phyloP scores from a whole-genome alignment of 2,888 invertebrate genomes.

The Epinotia demarniana region DNA sequence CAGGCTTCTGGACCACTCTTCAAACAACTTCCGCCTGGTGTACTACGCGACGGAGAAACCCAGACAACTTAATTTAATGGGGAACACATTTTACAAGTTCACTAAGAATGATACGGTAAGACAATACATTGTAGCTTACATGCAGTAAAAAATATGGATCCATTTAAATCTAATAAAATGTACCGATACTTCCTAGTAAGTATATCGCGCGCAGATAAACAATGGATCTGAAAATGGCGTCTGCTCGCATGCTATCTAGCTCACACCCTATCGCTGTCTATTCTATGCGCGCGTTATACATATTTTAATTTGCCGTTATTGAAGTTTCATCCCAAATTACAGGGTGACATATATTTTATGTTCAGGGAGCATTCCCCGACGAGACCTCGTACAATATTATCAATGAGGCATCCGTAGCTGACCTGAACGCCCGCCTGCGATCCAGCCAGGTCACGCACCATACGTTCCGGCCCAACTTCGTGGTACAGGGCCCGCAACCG shows the following conservation, averaged over 20 bases:
- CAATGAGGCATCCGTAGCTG: constrained; percentile 82
- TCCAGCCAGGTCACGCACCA: constrained; percentile 66
- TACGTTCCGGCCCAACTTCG: constrained; percentile 86
- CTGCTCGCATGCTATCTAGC: too few relatives aligned
- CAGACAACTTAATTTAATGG: constrained; percentile 26
- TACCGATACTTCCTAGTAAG: too few relatives aligned
- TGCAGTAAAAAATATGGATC: too few relatives aligned
- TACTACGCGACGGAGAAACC: constrained; percentile 69
- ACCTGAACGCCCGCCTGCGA: constrained; percentile 81
- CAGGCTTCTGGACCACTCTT: constrained; percentile 69
- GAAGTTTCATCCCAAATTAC: too few relatives aligned
- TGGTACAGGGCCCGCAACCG: constrained; percentile 79
- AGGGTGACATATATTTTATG: too few relatives aligned
- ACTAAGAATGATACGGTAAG: constrained; percentile 49
- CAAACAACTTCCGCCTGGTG: constrained; percentile 77
- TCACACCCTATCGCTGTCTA: too few relatives aligned
- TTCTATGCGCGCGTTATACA: too few relatives aligned
- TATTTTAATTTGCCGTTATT: too few relatives aligned
- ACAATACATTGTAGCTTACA: too few relatives aligned
- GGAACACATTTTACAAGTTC: constrained; percentile 41
- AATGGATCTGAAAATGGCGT: too few relatives aligned
- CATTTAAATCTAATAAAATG: too few relatives aligned
- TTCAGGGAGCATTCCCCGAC: constrained; percentile 81
- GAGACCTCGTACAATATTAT: constrained; percentile 85
- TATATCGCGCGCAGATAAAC: too few relatives aligned